phyloP scores from a whole-genome alignment of 1,140 invertebrate species.

The Lepidurus packardi region DNA sequence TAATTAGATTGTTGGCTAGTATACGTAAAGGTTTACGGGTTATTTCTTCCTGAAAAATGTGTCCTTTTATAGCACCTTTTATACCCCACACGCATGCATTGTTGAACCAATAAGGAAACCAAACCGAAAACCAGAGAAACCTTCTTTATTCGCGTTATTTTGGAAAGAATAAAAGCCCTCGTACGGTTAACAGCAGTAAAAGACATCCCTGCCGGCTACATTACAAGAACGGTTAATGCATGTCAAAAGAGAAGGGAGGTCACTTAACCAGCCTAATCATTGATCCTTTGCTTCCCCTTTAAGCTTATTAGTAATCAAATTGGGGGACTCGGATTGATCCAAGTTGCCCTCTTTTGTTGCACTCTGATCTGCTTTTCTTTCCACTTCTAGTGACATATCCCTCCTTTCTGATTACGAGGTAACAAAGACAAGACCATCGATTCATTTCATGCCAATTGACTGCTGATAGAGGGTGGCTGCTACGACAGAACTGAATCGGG shows the following conservation, averaged over 20 bases:
- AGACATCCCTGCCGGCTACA: no score
- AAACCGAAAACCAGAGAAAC: background rate
- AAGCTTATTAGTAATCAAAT: conserved; percentile 1
- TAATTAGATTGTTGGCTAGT: conserved; percentile 3
- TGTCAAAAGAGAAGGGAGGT: background rate
- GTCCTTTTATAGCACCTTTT: background rate
- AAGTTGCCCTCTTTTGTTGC: background rate
- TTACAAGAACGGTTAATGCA: background rate
- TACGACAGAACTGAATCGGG: background rate
- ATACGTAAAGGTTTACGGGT: background rate
- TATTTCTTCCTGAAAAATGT: background rate
- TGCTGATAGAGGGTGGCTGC: conserved; percentile 13
- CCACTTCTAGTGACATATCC: background rate
- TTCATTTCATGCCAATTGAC: conserved; percentile 22
- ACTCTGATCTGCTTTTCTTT: background rate
- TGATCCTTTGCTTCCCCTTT: background rate
- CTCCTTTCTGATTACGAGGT: background rate
- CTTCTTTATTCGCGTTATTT: background rate
- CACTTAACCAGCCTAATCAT: background rate
- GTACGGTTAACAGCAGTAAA: background rate
- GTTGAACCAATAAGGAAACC: background rate
- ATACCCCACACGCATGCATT: background rate
- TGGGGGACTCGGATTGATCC: background rate
- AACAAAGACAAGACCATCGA: conserved; percentile 14
- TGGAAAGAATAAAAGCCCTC: background rate